Evolutionary conservation across 2,888 invertebrate species (phyloP).

Genomic region (Seladonia tumulorum): DNA sequence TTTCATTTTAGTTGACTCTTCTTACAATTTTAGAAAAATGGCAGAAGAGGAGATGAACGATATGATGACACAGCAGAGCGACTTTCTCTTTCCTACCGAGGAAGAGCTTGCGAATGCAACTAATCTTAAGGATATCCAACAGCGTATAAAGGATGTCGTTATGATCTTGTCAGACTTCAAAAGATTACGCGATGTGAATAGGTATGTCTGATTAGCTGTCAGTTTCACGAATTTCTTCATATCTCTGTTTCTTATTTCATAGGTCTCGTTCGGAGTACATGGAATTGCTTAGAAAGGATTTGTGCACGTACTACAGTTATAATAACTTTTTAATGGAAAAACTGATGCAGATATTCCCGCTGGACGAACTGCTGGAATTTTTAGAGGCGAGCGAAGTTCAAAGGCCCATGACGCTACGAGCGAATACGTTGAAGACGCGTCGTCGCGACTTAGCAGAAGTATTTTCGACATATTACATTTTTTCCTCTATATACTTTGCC

Average conservation of each 20-base stretch:
- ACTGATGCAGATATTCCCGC: constrained; percentile 94
- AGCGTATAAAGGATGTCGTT: constrained; percentile 94
- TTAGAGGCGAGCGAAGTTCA: constrained; percentile 98
- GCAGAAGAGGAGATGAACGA: constrained; percentile 93
- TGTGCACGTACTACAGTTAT: constrained; percentile 98
- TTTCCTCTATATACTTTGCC: not conserved
- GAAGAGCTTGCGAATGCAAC: constrained; percentile 89
- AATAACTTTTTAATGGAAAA: constrained; percentile 97
- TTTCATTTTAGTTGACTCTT: constrained; percentile 14
- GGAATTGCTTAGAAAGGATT: constrained; percentile 91
- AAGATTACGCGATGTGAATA: constrained; percentile 87
- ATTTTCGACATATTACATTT: constrained; percentile 6
- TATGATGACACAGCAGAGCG: constrained; percentile 91
- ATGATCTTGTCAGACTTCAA: constrained; percentile 93
- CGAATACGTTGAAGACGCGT: constrained; percentile 97
- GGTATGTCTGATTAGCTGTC: constrained; percentile 52
- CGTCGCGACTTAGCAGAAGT: constrained; percentile 95
- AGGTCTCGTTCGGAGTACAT: constrained; percentile 93
- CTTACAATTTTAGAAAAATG: constrained; percentile 85
- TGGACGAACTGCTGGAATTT: constrained; percentile 95
- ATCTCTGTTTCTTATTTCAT: constrained; percentile 63
- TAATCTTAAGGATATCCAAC: constrained; percentile 93
- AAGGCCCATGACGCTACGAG: constrained; percentile 97
- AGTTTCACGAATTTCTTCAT: constrained; percentile 83
- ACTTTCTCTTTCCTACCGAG: constrained; percentile 92